These are phyloP conservation scores for Hippopotamyrus pictus DNA, from an alignment of 2,797 vertebrate genomes.

Conservation along the genomic window DNA sequence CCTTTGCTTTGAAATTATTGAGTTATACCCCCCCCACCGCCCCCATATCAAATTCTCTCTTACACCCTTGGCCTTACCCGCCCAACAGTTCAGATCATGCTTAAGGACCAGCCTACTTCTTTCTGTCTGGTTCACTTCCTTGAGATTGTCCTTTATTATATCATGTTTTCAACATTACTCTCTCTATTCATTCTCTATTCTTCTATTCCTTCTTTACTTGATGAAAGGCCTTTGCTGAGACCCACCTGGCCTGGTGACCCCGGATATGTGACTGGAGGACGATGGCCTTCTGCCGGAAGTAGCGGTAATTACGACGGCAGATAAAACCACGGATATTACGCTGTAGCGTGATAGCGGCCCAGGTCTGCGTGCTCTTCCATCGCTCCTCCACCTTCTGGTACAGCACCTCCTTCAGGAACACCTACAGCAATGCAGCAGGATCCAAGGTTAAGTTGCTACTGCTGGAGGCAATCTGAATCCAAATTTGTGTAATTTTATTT, in stretches of 20 bases:
- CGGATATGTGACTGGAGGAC: conserved; percentile 78
- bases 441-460: neutral
- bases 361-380: conserved; percentile 67
- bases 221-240: neutral
- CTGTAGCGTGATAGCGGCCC: conserved; percentile 78
- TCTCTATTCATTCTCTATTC: neutral
- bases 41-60: neutral
- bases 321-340: conserved; percentile 71
- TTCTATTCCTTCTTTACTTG: neutral
- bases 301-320: conserved; percentile 64
- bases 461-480: neutral
- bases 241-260: conserved; percentile 85
- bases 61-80: neutral
- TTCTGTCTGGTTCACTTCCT: neutral
- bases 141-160: neutral
- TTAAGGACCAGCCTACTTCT: neutral
- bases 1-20: neutral
- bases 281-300: conserved; percentile 76
- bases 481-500: neutral
- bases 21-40: neutral
- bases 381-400: conserved; percentile 70
- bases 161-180: neutral
- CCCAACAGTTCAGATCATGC: neutral
- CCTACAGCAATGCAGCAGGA: conserved; percentile 48
- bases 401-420: conserved; percentile 77